These are phyloP conservation scores for Drosophila affinis DNA, from an alignment of 2,888 invertebrate species.

Conservation along the genomic window DNA sequence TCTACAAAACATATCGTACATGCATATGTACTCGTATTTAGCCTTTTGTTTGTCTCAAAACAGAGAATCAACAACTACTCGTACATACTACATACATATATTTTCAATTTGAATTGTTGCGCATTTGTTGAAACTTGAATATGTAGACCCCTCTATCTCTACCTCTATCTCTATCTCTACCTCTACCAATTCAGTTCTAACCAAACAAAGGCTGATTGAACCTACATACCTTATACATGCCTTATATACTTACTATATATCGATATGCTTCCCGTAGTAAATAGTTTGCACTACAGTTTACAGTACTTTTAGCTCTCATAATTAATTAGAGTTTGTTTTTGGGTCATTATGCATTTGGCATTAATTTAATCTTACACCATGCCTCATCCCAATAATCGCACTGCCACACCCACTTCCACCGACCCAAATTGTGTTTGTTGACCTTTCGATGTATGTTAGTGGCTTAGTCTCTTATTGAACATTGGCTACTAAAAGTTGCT, in stretches of 20 bases:
- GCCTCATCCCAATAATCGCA: slow-evolving; percentile 27
- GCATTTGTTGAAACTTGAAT: slow-evolving; percentile 54
- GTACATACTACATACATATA: slow-evolving; percentile 33
- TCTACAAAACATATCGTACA: slow-evolving; percentile 20
- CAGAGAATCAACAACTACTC: slow-evolving; percentile 12
- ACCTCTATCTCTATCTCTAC: slow-evolving; percentile 7
- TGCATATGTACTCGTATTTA: slow-evolving; percentile 40
- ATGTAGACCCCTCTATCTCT: slow-evolving; percentile 29
- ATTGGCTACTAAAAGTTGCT: slow-evolving; percentile 45
- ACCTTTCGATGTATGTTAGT: slow-evolving; percentile 53
- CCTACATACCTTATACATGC: slow-evolving; percentile 24
- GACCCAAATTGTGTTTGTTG: slow-evolving; percentile 73
- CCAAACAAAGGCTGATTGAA: slow-evolving; percentile 38
- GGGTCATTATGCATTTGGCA: slow-evolving; percentile 36
- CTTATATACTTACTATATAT: slow-evolving; percentile 12
- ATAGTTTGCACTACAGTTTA: slow-evolving; percentile 21
- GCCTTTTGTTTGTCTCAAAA: slow-evolving; percentile 38
- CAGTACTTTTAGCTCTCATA: slow-evolving; percentile 7
- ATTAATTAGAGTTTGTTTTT: slow-evolving; percentile 33
- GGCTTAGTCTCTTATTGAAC: slow-evolving; percentile 46
- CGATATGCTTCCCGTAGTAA: slow-evolving; percentile 36
- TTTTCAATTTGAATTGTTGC: slow-evolving; percentile 80
- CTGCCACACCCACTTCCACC: slow-evolving; percentile 35
- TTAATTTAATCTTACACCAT: slow-evolving; percentile 29
- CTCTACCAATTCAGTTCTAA: slow-evolving; percentile 19